Conservation (phyloP, 2,113 vertebrate genomes). For the Chaenocephalus aceratus region DNA sequence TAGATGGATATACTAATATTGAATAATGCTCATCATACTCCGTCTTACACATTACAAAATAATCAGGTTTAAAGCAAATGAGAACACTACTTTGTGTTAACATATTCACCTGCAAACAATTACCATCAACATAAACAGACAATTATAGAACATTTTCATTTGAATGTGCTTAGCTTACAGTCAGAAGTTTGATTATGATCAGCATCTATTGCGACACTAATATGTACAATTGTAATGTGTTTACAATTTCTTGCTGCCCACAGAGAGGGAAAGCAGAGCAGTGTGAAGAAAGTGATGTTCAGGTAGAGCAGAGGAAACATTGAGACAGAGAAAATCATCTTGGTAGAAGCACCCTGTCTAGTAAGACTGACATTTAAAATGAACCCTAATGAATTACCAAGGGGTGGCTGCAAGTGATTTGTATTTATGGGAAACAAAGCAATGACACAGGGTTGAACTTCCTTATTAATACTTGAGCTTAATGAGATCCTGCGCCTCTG, state of each 20-base stretch:
- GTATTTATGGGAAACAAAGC: constrained; percentile 79
- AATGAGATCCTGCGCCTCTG: constrained; percentile 74
- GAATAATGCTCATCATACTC: constrained; percentile 1
- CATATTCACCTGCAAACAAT: neutral
- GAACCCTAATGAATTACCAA: constrained; percentile 44
- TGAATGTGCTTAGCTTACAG: neutral
- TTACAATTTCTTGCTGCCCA: constrained; percentile 21
- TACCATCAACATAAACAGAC: neutral
- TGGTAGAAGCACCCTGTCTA: neutral
- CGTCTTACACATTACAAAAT: neutral
- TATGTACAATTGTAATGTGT: neutral
- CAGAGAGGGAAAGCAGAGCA: constrained; percentile 12
- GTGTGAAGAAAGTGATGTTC: constrained; percentile 42
- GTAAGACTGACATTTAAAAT: constrained; percentile 43
- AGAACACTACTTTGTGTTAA: neutral
- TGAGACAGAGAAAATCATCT: neutral
- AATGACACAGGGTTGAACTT: constrained; percentile 65
- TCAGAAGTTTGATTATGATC: neutral
- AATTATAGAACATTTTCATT: neutral
- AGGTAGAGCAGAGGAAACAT: constrained; percentile 28
- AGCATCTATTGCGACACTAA: neutral
- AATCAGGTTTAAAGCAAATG: neutral
- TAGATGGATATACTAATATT: neutral
- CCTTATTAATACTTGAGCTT: constrained; percentile 81
- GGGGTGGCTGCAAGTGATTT: constrained; percentile 48